These are phyloP conservation scores for Centropus unirufus DNA, from an alignment of 2,113 vertebrate genomes.

Conservation along the genomic window DNA sequence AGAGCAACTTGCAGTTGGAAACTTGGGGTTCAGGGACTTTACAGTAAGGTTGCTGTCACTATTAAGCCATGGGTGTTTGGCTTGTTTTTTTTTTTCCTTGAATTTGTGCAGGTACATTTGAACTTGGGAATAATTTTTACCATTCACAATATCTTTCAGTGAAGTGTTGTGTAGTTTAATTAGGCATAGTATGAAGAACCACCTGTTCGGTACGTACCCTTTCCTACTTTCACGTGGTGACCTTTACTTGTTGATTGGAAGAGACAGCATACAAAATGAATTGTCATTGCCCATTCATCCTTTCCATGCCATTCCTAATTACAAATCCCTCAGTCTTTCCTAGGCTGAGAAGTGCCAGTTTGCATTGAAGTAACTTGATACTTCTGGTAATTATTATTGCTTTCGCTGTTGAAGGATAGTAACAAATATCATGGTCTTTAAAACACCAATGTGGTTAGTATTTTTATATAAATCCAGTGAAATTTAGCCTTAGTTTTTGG, in stretches of 20 bases:
- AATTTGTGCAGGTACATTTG: background rate
- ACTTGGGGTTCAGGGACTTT: background rate
- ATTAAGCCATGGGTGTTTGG: background rate
- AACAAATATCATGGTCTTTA: background rate
- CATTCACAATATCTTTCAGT: background rate
- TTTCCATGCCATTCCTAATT: background rate
- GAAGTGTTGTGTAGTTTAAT: background rate
- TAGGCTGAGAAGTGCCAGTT: background rate
- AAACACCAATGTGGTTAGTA: background rate
- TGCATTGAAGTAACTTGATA: background rate
- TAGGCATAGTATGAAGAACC: background rate
- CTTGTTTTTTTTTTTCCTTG: background rate
- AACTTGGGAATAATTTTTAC: background rate
- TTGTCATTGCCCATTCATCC: background rate
- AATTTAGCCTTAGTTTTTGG: background rate
- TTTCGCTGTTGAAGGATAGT: background rate
- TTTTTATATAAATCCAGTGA: background rate
- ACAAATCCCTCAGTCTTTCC: background rate
- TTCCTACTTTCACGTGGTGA: background rate
- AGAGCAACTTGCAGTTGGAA: background rate
- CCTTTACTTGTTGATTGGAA: constrained; percentile 22
- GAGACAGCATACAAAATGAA: constrained; percentile 30
- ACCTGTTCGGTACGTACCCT: background rate
- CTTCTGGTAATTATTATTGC: background rate
- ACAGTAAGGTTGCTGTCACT: too few relatives aligned